These are phyloP conservation scores for Drosophila birchii DNA, from an alignment of 2,888 invertebrate genomes.

Conservation along the genomic window DNA sequence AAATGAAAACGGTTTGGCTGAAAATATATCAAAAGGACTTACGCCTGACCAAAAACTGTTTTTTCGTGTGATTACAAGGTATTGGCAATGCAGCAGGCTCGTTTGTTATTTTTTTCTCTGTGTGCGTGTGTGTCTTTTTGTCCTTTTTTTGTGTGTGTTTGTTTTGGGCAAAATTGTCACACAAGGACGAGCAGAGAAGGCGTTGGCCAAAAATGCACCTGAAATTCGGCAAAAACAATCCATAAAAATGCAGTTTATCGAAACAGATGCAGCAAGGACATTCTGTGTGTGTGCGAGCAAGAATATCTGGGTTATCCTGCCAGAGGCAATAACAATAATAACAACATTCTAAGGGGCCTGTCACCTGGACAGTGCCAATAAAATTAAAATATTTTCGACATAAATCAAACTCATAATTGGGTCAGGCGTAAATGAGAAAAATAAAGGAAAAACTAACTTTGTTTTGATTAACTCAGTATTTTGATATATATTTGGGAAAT, in stretches of 20 bases:
- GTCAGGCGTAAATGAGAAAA: conserved; percentile 64
- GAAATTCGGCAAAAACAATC: conserved; percentile 35
- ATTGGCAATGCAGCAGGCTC: conserved; percentile 8
- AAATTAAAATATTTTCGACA: conserved; percentile 72
- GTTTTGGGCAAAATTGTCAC: conserved; percentile 38
- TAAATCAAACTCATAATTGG: conserved; percentile 77
- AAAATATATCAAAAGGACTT: conserved; percentile 46
- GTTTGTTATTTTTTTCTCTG: conserved; percentile 1
- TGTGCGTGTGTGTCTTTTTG: neutral
- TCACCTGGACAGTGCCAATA: conserved; percentile 53
- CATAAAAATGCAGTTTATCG: conserved; percentile 54
- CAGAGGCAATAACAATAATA: conserved; percentile 10
- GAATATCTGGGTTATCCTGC: conserved; percentile 45
- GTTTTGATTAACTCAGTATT: neutral
- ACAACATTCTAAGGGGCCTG: conserved; percentile 21
- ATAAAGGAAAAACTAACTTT: conserved; percentile 24
- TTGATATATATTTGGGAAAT: neutral
- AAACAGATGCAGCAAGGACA: conserved; percentile 47
- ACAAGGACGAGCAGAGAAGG: conserved; percentile 25
- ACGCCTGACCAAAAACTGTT: conserved; percentile 42
- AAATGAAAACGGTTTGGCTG: conserved; percentile 13
- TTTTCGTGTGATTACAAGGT: conserved; percentile 33
- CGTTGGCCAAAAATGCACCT: conserved; percentile 37
- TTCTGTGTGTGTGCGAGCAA: conserved; percentile 9
- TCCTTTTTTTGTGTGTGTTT: neutral